These are phyloP conservation scores for Tenualosa thibaudeaui DNA, from an alignment of 2,797 vertebrate genomes.

Conservation along the genomic window DNA sequence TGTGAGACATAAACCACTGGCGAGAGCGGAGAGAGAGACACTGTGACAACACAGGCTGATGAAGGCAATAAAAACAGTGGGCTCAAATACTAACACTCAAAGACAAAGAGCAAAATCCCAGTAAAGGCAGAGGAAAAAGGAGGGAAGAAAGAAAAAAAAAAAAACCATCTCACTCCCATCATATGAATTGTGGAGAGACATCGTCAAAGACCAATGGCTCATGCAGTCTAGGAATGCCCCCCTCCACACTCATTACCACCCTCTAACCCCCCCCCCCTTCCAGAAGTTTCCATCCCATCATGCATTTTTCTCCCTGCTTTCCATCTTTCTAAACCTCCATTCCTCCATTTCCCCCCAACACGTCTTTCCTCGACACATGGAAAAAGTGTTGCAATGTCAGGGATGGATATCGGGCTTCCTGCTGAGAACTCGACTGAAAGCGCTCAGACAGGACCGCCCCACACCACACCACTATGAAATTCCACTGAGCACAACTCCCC, in stretches of 20 bases:
- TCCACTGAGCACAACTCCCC: not conserved
- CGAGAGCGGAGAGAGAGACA: not conserved
- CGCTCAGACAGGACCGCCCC: not conserved
- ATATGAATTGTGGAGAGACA: slow-evolving; percentile 4
- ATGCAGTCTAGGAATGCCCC: slow-evolving; percentile 33
- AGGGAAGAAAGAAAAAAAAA: not conserved
- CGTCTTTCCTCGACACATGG: slow-evolving; percentile 25
- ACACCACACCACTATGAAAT: not conserved
- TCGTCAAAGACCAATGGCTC: not conserved
- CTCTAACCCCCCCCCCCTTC: not conserved
- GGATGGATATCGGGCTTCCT: slow-evolving; percentile 14
- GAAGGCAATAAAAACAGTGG: not conserved
- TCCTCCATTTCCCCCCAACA: not conserved
- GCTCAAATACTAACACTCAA: not conserved
- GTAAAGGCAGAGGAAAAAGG: not conserved
- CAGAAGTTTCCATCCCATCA: slow-evolving; percentile 29
- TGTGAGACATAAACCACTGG: not conserved
- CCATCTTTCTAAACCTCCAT: not conserved
- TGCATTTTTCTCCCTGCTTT: slow-evolving; percentile 11
- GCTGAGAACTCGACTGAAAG: slow-evolving; percentile 18
- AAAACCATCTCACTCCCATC: not conserved
- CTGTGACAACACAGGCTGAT: not conserved
- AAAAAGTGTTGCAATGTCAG: slow-evolving; percentile 30
- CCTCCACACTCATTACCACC: slow-evolving; percentile 32
- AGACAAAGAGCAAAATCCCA: not conserved